These are phyloP conservation scores for Calliphora vicina DNA, from an alignment of 1,140 invertebrate genomes.

Conservation along the genomic window DNA sequence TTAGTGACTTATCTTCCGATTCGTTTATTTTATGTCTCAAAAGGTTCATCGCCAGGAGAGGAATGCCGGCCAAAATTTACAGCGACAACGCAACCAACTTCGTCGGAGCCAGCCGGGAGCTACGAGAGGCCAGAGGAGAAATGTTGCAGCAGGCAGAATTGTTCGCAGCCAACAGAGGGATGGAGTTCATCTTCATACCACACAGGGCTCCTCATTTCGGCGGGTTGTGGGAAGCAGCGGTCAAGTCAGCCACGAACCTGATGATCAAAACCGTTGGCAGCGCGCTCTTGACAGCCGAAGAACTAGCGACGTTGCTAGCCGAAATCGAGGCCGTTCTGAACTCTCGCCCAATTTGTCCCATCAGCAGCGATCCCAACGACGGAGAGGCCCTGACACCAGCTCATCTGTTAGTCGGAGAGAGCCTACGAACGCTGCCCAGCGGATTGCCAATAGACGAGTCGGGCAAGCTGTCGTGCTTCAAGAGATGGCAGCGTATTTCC, in stretches of 20 bases:
- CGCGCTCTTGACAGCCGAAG: constrained; percentile 24
- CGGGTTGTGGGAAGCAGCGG: constrained; percentile 47
- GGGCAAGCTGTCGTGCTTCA: not conserved
- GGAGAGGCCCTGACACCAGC: constrained; percentile 41
- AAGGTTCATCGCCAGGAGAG: constrained; percentile 53
- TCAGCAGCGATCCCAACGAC: constrained; percentile 42
- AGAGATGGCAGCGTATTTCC: constrained; percentile 23
- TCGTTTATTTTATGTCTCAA: constrained; percentile 52
- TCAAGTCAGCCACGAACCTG: constrained; percentile 20
- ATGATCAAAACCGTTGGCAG: not conserved
- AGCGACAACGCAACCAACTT: constrained; percentile 48
- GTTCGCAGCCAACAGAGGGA: not conserved
- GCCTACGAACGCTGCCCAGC: no score
- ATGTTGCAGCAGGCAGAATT: not conserved
- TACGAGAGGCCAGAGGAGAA: not conserved
- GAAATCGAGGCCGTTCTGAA: constrained; percentile 47
- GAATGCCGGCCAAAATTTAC: no score
- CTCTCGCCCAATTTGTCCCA: constrained; percentile 38
- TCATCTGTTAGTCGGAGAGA: not conserved
- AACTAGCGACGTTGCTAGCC: not conserved
- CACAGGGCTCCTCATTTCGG: constrained; percentile 44
- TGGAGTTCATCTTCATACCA: constrained; percentile 36
- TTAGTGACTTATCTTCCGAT: constrained; percentile 50
- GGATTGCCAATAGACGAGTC: not conserved
- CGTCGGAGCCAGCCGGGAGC: not conserved